A percentile compares a stretch with the other conserved stretches of the same genome.
Conservation (phyloP, 1,140 invertebrate species). For the Hypsibius dujardini region DNA sequence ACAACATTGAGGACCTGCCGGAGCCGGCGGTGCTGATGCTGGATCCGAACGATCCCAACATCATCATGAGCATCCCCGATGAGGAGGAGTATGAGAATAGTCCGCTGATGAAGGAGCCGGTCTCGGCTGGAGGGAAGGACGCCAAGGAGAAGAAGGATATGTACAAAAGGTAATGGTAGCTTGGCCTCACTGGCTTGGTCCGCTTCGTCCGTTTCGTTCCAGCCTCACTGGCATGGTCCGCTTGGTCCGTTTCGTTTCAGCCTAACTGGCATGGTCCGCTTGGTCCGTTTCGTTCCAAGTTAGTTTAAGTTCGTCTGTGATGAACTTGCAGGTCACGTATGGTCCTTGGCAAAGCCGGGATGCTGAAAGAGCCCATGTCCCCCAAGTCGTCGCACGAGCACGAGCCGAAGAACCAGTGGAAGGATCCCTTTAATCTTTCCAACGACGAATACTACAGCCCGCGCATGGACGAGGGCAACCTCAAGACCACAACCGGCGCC, state of each 20-base stretch:
- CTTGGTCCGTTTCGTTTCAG: too few relatives aligned
- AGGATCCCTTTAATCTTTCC: constrained; percentile 94
- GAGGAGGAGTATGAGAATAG: constrained; percentile 43
- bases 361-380: constrained; percentile 76
- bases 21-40: constrained; percentile 83
- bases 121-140: constrained; percentile 17
- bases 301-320: neutral
- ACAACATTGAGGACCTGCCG: constrained; percentile 66
- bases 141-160: constrained; percentile 34
- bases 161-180: constrained; percentile 21
- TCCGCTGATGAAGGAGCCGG: constrained; percentile 21
- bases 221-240: too few relatives aligned
- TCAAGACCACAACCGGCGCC: constrained; percentile 33
- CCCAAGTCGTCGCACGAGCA: constrained; percentile 33
- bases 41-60: constrained; percentile 96
- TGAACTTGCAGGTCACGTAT: constrained; percentile 64
- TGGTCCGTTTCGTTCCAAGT: neutral
- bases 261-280: neutral
- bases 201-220: too few relatives aligned
- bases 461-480: constrained; percentile 43
- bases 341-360: constrained; percentile 79
- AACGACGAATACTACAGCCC: constrained; percentile 93
- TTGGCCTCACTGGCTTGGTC: too few relatives aligned
- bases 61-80: constrained; percentile 65
- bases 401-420: constrained; percentile 25